Evolutionary conservation across 2,888 invertebrate genomes (phyloP).

Genomic region (Megaustenia siamemsis): DNA sequence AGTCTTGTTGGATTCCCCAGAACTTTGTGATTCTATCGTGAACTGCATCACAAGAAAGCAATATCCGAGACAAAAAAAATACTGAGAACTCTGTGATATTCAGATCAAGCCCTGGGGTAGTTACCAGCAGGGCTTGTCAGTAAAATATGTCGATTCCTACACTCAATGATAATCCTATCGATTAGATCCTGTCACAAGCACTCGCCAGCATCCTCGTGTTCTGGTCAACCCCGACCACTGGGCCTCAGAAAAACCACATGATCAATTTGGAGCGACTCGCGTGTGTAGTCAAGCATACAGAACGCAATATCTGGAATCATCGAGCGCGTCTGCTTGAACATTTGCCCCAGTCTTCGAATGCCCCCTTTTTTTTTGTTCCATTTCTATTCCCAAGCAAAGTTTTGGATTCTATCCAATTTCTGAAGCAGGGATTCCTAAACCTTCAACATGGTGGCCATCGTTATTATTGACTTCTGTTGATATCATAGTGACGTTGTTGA

Average conservation of each 20-base stretch:
- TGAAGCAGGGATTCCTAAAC: too few species aligned
- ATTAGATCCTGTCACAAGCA: constrained; percentile 7
- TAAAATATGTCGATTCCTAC: constrained; percentile 26
- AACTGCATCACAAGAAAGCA: background rate
- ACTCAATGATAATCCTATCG: constrained; percentile 23
- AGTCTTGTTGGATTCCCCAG: too few species aligned
- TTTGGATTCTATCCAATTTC: too few species aligned
- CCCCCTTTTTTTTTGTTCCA: background rate
- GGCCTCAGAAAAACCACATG: background rate
- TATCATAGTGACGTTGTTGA: too few species aligned
- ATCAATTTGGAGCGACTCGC: constrained; percentile 18
- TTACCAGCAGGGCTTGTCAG: background rate
- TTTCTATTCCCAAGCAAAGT: background rate
- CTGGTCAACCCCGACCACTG: background rate
- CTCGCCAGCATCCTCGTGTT: background rate
- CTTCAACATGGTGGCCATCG: too few species aligned
- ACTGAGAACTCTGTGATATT: background rate
- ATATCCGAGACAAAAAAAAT: background rate
- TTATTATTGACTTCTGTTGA: too few species aligned
- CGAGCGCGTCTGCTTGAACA: background rate
- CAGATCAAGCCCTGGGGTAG: background rate
- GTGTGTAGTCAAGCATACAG: constrained; percentile 17
- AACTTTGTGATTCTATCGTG: too few species aligned
- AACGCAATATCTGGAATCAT: constrained; percentile 14
- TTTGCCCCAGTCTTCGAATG: background rate